Percentiles rank a stretch among this genome's conserved stretches.
phyloP scores from a whole-genome alignment of 2,888 invertebrate genomes.

The Trissolcus brochymenae region DNA sequence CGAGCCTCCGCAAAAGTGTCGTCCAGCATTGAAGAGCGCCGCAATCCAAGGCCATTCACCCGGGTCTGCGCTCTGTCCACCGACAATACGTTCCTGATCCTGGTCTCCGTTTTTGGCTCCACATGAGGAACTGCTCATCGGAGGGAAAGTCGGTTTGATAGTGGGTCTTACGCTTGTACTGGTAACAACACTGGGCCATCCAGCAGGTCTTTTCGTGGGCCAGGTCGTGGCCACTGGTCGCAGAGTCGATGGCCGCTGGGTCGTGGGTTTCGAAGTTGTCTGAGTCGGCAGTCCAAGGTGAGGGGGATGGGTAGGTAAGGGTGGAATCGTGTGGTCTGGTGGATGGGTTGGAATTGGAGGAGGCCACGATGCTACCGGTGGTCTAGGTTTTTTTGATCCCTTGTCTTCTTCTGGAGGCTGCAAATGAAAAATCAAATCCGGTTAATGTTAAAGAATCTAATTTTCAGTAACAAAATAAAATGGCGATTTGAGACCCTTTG shows the following conservation, averaged over 20 bases:
- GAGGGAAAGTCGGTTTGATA: conserved; percentile 53
- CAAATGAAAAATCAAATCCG: neutral
- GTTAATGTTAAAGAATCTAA: neutral
- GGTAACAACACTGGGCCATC: conserved; percentile 41
- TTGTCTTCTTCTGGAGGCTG: conserved; percentile 52
- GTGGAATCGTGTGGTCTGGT: conserved; percentile 65
- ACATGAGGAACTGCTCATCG: conserved; percentile 78
- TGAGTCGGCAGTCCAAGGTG: conserved; percentile 66
- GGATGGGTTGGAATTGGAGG: conserved; percentile 87
- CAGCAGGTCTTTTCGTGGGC: conserved; percentile 72
- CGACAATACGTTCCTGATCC: conserved; percentile 90
- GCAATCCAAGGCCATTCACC: conserved; percentile 93
- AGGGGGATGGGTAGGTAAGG: conserved; percentile 80
- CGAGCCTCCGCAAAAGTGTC: conserved; percentile 93
- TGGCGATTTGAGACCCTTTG: no score
- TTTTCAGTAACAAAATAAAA: neutral
- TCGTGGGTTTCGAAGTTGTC: conserved; percentile 62
- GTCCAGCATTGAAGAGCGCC: conserved; percentile 87
- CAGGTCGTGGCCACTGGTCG: conserved; percentile 70
- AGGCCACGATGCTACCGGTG: conserved; percentile 80
- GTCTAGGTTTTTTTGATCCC: conserved; percentile 58
- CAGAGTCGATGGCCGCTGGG: conserved; percentile 69
- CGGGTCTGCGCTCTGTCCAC: conserved; percentile 87
- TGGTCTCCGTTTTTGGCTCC: conserved; percentile 88
- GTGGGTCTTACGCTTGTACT: conserved; percentile 49